Conservation (phyloP, 2,797 vertebrate genomes). For the Trematomus bernacchii region DNA sequence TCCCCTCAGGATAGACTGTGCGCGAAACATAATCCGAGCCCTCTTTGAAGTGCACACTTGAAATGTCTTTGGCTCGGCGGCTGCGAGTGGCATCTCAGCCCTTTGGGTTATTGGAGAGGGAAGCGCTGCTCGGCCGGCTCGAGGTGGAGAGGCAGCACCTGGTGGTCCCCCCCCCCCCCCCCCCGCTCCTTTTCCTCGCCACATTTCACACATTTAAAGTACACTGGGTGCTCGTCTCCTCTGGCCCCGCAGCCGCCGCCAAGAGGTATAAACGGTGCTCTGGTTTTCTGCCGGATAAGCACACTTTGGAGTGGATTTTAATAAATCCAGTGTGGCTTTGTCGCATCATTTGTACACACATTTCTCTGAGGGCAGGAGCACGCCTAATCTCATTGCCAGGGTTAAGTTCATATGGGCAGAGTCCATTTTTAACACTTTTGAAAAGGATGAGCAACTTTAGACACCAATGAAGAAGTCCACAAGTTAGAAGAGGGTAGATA, state of each 20-base stretch:
- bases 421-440: conserved; percentile 21
- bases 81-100: conserved; percentile 79
- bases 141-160: conserved; percentile 81
- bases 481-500: conserved; percentile 32
- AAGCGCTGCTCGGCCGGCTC: conserved; percentile 70
- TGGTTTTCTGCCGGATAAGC: conserved; percentile 59
- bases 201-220: conserved; percentile 76
- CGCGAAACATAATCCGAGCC: conserved; percentile 83
- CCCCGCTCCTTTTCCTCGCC: conserved; percentile 66
- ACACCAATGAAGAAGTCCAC: conserved; percentile 16
- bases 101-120: conserved; percentile 81
- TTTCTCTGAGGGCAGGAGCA: conserved; percentile 54
- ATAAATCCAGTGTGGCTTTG: conserved; percentile 77
- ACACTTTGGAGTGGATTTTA: conserved; percentile 72
- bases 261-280: conserved; percentile 67
- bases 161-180: conserved; percentile 76
- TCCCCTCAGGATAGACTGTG: conserved; percentile 84
- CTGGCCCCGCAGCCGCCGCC: conserved; percentile 59
- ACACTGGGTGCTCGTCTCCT: conserved; percentile 63
- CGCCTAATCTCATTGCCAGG: conserved; percentile 52
- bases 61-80: conserved; percentile 85
- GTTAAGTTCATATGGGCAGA: conserved; percentile 37
- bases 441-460: conserved; percentile 39
- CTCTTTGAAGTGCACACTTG: conserved; percentile 86
- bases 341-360: conserved; percentile 65